These are phyloP conservation scores for Linnaemya tessellans DNA, from an alignment of 2,888 invertebrate genomes.

Conservation along the genomic window DNA sequence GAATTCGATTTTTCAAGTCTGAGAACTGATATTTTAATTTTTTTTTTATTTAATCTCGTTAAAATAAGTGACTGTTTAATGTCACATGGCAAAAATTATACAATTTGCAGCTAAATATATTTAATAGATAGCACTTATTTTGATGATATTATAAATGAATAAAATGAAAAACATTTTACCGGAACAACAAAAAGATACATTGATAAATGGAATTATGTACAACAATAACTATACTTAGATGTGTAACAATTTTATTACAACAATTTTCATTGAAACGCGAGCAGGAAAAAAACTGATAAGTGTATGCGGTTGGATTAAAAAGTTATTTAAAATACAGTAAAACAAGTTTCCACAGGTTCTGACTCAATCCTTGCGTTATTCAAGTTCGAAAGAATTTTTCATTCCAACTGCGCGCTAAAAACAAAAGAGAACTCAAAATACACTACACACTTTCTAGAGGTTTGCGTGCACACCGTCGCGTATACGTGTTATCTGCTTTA, in stretches of 20 bases:
- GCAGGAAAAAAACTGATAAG: background rate
- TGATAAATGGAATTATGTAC: background rate
- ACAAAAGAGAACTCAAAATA: background rate
- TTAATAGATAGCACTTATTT: too few relatives aligned
- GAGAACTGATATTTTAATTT: too few relatives aligned
- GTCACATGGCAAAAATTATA: too few relatives aligned
- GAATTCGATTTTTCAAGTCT: too few relatives aligned
- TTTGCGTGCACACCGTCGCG: slow-evolving; percentile 8
- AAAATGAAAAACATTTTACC: background rate
- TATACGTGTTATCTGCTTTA: slow-evolving; percentile 28
- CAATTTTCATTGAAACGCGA: background rate
- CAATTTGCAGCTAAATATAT: too few relatives aligned
- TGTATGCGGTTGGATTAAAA: background rate
- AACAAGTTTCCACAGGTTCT: background rate
- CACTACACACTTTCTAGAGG: background rate
- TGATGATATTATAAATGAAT: too few relatives aligned
- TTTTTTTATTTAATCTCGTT: too few relatives aligned
- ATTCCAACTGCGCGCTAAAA: background rate
- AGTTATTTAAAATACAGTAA: background rate
- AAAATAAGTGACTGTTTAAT: too few relatives aligned
- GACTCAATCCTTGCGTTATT: background rate
- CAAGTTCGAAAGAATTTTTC: background rate
- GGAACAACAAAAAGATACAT: background rate
- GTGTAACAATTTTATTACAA: slow-evolving; percentile 41
- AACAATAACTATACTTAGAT: slow-evolving; percentile 26